A percentile compares a stretch with the other conserved stretches of the same genome.
phyloP scores from a whole-genome alignment of 2,888 invertebrate genomes.

The Lithophane semibrunnea region DNA sequence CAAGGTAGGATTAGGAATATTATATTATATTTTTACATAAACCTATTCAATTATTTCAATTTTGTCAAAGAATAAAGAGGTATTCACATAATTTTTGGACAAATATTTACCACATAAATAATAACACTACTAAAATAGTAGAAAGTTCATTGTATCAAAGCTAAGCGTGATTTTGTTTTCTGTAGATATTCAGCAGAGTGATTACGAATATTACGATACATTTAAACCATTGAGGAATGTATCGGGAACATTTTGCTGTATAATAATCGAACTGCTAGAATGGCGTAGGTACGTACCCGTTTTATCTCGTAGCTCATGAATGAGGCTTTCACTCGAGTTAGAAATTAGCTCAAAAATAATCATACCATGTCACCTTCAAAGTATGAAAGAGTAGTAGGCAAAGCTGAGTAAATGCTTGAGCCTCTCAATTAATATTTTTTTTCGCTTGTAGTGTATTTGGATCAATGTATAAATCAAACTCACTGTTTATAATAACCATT shows the following conservation, averaged over 20 bases:
- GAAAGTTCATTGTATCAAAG: neutral
- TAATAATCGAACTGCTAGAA: neutral
- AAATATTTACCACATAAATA: conserved; percentile 5
- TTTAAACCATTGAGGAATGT: neutral
- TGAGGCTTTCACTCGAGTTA: neutral
- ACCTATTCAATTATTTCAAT: neutral
- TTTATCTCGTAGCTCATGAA: neutral
- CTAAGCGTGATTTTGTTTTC: neutral
- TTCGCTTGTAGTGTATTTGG: too few species aligned
- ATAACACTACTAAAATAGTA: neutral
- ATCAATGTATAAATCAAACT: conserved; percentile 69
- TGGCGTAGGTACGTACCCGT: neutral
- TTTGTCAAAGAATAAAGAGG: neutral
- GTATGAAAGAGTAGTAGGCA: neutral
- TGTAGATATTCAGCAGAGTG: neutral
- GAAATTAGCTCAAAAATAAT: neutral
- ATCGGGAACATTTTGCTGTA: neutral
- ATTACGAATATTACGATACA: neutral
- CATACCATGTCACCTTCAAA: neutral
- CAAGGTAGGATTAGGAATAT: too few species aligned
- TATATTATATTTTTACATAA: too few species aligned
- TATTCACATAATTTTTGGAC: neutral
- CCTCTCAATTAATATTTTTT: neutral
- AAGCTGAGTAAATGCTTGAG: neutral
- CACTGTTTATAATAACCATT: conserved; percentile 87